Conservation (phyloP, 2,113 vertebrate genomes). For the Quiscalus mexicanus region DNA sequence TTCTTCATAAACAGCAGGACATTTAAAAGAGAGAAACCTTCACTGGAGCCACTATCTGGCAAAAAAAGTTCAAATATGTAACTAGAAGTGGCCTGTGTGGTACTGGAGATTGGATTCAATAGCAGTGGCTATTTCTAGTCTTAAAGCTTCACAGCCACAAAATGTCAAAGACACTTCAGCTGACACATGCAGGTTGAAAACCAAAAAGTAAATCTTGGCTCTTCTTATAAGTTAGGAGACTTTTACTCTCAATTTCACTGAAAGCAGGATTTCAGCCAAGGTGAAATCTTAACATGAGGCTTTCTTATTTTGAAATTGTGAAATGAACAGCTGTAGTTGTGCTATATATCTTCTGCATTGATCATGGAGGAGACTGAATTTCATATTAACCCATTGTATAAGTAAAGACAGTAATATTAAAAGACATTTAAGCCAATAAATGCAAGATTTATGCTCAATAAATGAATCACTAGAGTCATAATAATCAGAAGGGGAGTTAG, state of each 20-base stretch:
- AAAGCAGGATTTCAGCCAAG: background rate
- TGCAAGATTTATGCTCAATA: background rate
- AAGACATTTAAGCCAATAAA: background rate
- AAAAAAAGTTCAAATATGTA: background rate
- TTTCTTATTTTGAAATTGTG: background rate
- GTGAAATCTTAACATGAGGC: background rate
- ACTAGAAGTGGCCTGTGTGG: background rate
- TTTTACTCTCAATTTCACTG: background rate
- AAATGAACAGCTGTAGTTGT: background rate
- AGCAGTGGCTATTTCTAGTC: background rate
- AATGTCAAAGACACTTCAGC: background rate
- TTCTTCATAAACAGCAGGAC: background rate
- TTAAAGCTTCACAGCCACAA: background rate
- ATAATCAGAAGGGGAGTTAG: background rate
- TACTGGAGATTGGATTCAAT: background rate
- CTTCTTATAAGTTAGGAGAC: background rate
- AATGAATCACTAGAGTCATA: background rate
- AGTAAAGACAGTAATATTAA: background rate
- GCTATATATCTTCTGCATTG: background rate
- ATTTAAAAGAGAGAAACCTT: background rate
- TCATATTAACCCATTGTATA: background rate
- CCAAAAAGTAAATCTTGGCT: background rate
- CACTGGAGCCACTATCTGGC: background rate
- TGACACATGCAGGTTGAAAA: background rate
- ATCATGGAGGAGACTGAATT: background rate